These are phyloP conservation scores for Panthera uncia DNA, from an alignment of 2,113 vertebrate genomes.

Conservation along the genomic window DNA sequence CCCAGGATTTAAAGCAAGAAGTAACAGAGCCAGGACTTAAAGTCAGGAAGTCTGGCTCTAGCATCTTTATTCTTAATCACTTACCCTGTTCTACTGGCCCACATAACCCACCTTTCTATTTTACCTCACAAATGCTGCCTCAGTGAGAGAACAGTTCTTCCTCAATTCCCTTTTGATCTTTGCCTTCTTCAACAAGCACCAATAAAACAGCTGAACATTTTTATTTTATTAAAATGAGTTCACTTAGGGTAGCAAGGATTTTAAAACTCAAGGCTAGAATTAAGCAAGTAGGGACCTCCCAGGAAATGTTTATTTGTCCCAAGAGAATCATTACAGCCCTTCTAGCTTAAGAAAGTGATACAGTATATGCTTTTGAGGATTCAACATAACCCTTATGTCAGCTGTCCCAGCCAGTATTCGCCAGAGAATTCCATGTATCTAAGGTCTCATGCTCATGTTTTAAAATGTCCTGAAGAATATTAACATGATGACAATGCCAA, in stretches of 20 bases:
- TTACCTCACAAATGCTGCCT: not conserved
- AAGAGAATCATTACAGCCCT: slow-evolving; percentile 43
- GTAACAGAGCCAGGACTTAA: not conserved
- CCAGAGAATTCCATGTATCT: slow-evolving; percentile 23
- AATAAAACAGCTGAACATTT: slow-evolving; percentile 1
- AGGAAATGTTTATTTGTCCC: slow-evolving; percentile 70
- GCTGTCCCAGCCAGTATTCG: not conserved
- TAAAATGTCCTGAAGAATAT: slow-evolving; percentile 33
- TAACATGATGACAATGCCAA: slow-evolving; percentile 25
- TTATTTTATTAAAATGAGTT: slow-evolving; percentile 59
- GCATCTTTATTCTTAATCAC: not conserved
- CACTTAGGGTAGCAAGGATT: slow-evolving; percentile 48
- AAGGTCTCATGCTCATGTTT: slow-evolving; percentile 17
- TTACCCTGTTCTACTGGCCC: not conserved
- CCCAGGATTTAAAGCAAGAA: not conserved
- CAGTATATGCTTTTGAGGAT: slow-evolving; percentile 30
- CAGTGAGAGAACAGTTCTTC: not conserved
- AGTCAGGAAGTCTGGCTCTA: not conserved
- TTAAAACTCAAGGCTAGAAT: slow-evolving; percentile 50
- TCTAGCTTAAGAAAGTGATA: slow-evolving; percentile 12
- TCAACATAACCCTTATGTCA: slow-evolving; percentile 36
- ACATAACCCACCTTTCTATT: not conserved
- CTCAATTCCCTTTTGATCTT: not conserved
- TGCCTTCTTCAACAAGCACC: not conserved
- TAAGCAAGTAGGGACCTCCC: slow-evolving; percentile 49